phyloP scores from a whole-genome alignment of 2,888 invertebrate species.

The Cataglyphis altisquamis region DNA sequence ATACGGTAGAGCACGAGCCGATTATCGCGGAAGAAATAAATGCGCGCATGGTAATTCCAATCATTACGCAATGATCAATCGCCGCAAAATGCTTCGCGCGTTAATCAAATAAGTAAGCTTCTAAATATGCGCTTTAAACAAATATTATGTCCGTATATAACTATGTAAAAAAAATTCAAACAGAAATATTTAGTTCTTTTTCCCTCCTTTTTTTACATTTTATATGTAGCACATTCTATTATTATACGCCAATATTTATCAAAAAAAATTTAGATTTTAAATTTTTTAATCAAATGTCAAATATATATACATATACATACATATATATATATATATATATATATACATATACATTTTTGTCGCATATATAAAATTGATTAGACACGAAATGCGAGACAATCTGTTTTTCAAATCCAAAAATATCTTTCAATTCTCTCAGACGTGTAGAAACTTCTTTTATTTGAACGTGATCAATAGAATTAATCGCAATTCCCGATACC shows the following conservation, averaged over 20 bases:
- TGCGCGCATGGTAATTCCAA: conserved; percentile 41
- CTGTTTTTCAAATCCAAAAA: not conserved
- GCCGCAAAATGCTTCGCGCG: conserved; percentile 9
- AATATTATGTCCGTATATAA: not conserved
- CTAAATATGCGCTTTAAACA: not conserved
- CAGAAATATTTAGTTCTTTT: conserved; percentile 1
- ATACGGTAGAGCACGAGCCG: conserved; percentile 18
- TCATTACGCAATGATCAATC: conserved; percentile 46
- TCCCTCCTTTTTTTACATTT: not conserved
- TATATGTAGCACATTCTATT: not conserved
- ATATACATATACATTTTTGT: not conserved
- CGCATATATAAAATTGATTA: not conserved
- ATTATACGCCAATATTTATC: not conserved
- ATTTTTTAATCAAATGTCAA: not conserved
- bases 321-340: not conserved
- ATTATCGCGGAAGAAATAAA: conserved; percentile 42
- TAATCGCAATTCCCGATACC: conserved; percentile 12
- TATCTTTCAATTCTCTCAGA: not conserved
- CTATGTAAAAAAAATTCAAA: conserved; percentile 5
- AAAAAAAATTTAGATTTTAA: not conserved
- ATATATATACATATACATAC: not conserved
- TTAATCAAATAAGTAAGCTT: conserved; percentile 37
- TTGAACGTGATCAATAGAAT: conserved; percentile 17
- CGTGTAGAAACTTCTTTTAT: not conserved
- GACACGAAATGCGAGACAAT: not conserved